Evolutionary conservation across 1,140 invertebrate genomes (phyloP).

Genomic region (Wiebesia pumilae): DNA sequence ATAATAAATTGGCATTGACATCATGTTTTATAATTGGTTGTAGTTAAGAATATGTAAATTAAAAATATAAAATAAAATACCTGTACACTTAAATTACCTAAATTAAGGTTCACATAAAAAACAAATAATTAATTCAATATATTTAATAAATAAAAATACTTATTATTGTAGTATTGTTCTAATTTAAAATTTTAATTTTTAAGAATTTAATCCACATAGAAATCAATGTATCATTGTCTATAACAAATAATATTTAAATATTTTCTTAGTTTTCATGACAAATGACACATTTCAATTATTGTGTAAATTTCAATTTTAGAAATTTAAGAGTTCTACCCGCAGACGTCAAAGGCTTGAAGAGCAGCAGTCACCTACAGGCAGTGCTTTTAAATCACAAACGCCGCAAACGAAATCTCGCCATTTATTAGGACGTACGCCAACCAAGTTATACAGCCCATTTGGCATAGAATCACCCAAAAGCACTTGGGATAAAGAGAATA

Average conservation of each 20-base stretch:
- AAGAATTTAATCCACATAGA: neutral
- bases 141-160: too few species aligned
- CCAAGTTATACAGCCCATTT: conserved; percentile 80
- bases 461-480: conserved; percentile 77
- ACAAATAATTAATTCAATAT: too few species aligned
- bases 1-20: too few species aligned
- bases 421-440: conserved; percentile 78
- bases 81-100: too few species aligned
- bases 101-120: too few species aligned
- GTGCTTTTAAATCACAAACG: conserved; percentile 67
- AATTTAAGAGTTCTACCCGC: conserved; percentile 77
- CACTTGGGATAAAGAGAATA: conserved; percentile 69
- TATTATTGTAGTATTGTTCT: too few species aligned
- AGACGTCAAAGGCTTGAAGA: conserved; percentile 77
- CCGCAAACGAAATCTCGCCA: conserved; percentile 75
- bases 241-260: neutral
- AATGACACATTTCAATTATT: conserved; percentile 10
- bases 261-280: neutral
- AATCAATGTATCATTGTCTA: neutral
- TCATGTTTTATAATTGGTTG: neutral
- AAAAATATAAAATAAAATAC: neutral
- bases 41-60: neutral
- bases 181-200: conserved; percentile 46
- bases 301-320: conserved; percentile 64
- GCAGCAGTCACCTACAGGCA: conserved; percentile 74